Evolutionary conservation across 2,888 invertebrate species (phyloP).

Genomic region (Troides aeacus): DNA sequence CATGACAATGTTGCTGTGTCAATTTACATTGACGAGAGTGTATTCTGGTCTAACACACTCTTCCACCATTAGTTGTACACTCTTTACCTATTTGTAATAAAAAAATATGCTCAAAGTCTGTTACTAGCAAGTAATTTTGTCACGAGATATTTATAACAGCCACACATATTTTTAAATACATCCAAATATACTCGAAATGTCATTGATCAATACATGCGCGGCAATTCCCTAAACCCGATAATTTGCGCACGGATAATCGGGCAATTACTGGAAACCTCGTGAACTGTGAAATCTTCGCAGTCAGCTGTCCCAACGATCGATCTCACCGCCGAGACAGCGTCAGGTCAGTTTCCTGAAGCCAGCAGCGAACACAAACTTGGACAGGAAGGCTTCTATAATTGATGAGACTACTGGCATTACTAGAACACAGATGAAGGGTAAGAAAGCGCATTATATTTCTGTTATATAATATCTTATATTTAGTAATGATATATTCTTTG

Average conservation of each 20-base stretch:
- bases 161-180: too few species aligned
- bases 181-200: neutral
- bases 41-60: too few species aligned
- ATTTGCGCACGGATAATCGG: neutral
- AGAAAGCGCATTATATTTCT: conserved; percentile 22
- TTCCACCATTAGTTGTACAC: too few species aligned
- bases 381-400: conserved; percentile 72
- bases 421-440: conserved; percentile 91
- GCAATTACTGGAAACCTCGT: neutral
- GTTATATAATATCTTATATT: too few species aligned
- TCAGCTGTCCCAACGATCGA: conserved; percentile 53
- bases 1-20: too few species aligned
- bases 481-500: too few species aligned
- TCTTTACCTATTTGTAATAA: too few species aligned
- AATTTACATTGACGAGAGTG: too few species aligned
- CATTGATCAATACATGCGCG: neutral
- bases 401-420: conserved; percentile 77
- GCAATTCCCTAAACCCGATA: neutral
- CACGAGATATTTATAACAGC: too few species aligned
- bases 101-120: too few species aligned
- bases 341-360: conserved; percentile 74
- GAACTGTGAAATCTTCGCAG: conserved; percentile 39
- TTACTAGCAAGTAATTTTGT: too few species aligned
- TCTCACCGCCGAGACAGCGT: conserved; percentile 51
- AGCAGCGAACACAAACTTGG: conserved; percentile 66